Conservation (phyloP, 2,888 invertebrate species). For the Chesias legatella region DNA sequence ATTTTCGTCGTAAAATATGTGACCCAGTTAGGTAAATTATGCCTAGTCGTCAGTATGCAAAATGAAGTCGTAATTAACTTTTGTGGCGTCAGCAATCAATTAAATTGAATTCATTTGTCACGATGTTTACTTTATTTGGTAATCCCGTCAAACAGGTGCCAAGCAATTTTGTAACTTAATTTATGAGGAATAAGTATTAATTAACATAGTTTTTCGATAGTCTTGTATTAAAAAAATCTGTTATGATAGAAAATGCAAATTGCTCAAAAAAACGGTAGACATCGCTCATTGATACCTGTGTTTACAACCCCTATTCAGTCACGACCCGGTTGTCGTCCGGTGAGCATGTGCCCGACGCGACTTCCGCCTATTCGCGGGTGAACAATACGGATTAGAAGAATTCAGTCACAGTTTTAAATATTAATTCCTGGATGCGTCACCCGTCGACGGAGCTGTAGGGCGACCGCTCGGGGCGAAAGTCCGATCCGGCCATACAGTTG, state of each 20-base stretch:
- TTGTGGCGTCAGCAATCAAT: conserved; percentile 24
- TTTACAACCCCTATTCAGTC: conserved; percentile 26
- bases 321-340: conserved; percentile 16
- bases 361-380: conserved; percentile 2
- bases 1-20: conserved; percentile 34
- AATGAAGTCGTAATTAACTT: conserved; percentile 28
- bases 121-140: not conserved
- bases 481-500: conserved; percentile 68
- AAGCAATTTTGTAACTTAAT: not conserved
- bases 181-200: too few relatives aligned
- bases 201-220: too few relatives aligned
- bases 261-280: conserved; percentile 50
- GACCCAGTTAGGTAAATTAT: conserved; percentile 39
- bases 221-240: too few relatives aligned
- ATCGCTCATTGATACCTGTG: conserved; percentile 34
- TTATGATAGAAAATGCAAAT: too few relatives aligned
- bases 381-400: conserved; percentile 30
- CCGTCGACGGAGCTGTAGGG: conserved; percentile 69
- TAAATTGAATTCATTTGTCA: conserved; percentile 17
- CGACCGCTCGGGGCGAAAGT: conserved; percentile 80
- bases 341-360: conserved; percentile 14
- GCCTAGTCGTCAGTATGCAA: conserved; percentile 29
- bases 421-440: conserved; percentile 76
- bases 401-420: conserved; percentile 55
- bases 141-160: not conserved